Conservation (phyloP, 2,888 invertebrate genomes). For the Agrochola lychnidis region DNA sequence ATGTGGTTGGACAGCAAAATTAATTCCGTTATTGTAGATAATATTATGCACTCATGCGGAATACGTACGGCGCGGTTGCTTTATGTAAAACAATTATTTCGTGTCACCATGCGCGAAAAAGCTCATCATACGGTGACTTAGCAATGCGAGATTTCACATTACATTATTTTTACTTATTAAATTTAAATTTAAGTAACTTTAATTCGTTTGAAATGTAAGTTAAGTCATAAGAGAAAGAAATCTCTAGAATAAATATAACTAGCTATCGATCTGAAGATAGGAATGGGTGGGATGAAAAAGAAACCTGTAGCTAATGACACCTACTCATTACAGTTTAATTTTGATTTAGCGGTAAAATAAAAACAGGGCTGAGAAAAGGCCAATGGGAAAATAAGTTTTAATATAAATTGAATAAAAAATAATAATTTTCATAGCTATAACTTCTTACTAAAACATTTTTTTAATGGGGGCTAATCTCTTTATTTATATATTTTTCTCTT, state of each 20-base stretch:
- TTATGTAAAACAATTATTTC: constrained; percentile 52
- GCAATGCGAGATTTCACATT: constrained; percentile 18
- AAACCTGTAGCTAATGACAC: background rate
- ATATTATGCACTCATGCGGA: constrained; percentile 25
- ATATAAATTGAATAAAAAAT: too few relatives aligned
- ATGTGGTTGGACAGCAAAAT: constrained; percentile 1
- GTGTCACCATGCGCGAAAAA: constrained; percentile 46
- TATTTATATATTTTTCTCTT: too few relatives aligned
- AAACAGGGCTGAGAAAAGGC: background rate
- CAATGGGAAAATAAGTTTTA: background rate
- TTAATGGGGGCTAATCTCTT: too few relatives aligned
- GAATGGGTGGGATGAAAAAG: background rate
- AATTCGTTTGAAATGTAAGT: background rate
- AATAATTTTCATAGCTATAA: too few relatives aligned
- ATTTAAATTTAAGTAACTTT: background rate
- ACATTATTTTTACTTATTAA: constrained; percentile 20
- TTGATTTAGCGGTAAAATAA: background rate
- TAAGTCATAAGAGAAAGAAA: background rate
- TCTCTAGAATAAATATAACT: background rate
- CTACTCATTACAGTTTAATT: background rate
- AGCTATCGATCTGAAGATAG: background rate
- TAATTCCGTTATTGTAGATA: constrained; percentile 28
- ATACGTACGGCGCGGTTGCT: constrained; percentile 15
- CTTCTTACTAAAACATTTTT: background rate
- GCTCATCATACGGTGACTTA: constrained; percentile 41